phyloP scores from a whole-genome alignment of 2,113 vertebrate genomes.

The Eleginops maclovinus region DNA sequence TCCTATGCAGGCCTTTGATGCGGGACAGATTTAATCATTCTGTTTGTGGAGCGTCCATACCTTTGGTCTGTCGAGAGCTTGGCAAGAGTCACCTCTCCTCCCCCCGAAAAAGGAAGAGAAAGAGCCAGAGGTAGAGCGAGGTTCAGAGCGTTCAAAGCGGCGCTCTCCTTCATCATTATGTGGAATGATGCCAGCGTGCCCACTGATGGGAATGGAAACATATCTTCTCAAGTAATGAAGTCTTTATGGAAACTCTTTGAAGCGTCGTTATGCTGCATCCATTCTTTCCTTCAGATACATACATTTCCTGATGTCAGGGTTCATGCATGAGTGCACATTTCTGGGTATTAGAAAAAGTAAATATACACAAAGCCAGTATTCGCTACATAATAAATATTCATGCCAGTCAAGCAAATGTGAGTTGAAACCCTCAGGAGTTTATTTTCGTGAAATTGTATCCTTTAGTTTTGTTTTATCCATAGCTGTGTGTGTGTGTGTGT shows the following conservation, averaged over 20 bases:
- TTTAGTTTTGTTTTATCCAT: slow-evolving; percentile 47
- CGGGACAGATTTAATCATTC: slow-evolving; percentile 81
- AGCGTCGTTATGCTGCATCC: background rate
- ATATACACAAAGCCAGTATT: slow-evolving; percentile 26
- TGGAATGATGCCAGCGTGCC: slow-evolving; percentile 27
- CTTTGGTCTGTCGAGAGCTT: slow-evolving; percentile 82
- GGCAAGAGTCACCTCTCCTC: slow-evolving; percentile 77
- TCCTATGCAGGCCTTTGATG: slow-evolving; percentile 83
- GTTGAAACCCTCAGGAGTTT: slow-evolving; percentile 27
- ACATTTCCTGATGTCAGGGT: background rate
- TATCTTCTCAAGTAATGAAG: slow-evolving; percentile 2
- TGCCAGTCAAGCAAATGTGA: slow-evolving; percentile 38
- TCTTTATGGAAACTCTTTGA: background rate
- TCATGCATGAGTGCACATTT: background rate
- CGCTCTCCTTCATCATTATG: slow-evolving; percentile 63
- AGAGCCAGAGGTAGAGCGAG: slow-evolving; percentile 71
- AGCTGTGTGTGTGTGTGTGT: too few species aligned
- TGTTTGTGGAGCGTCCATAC: slow-evolving; percentile 83
- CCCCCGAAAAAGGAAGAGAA: slow-evolving; percentile 55
- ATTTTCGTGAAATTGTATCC: slow-evolving; percentile 40
- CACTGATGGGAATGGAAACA: slow-evolving; percentile 23
- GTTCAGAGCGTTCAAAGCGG: slow-evolving; percentile 73
- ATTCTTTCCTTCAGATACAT: background rate
- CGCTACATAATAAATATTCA: slow-evolving; percentile 41
- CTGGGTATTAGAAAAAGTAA: background rate